Evolutionary conservation across 1,140 invertebrate species (phyloP).

Genomic region (Micrasema longulum): DNA sequence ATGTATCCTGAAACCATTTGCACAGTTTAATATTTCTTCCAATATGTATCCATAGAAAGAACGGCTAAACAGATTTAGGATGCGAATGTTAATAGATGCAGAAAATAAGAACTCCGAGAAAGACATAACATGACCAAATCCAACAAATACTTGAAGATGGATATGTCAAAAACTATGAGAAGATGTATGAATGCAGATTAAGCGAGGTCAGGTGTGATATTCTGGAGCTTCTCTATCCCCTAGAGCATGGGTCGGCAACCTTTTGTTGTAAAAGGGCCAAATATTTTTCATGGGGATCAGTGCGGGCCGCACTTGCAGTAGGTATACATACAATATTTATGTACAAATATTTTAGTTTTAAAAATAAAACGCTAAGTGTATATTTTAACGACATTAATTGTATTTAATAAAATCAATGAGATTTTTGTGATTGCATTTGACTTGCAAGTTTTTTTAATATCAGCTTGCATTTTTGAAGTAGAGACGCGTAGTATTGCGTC

Average conservation of each 20-base stretch:
- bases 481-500: slow-evolving; percentile 40
- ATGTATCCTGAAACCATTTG: no score
- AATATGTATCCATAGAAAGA: no score
- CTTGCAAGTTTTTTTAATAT: slow-evolving; percentile 41
- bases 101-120: no score
- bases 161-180: no score
- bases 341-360: slow-evolving; percentile 36
- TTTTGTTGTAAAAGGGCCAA: slow-evolving; percentile 40
- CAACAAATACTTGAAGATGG: no score
- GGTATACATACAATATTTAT: slow-evolving; percentile 31
- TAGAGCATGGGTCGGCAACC: slow-evolving; percentile 20
- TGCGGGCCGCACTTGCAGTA: slow-evolving; percentile 37
- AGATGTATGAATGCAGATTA: no score
- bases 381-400: slow-evolving; percentile 35
- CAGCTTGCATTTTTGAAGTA: slow-evolving; percentile 42
- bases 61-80: no score
- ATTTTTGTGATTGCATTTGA: slow-evolving; percentile 42
- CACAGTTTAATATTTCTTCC: no score
- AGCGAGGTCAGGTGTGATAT: no score
- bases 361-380: slow-evolving; percentile 33
- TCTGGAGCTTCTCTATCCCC: no score
- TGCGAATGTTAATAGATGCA: no score
- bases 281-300: slow-evolving; percentile 38
- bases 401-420: slow-evolving; percentile 42
- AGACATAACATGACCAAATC: no score